Evolutionary conservation across 2,888 invertebrate species (phyloP), one percentile per base, ranked within the genome.

Genomic region (Nezara viridula): DNA sequence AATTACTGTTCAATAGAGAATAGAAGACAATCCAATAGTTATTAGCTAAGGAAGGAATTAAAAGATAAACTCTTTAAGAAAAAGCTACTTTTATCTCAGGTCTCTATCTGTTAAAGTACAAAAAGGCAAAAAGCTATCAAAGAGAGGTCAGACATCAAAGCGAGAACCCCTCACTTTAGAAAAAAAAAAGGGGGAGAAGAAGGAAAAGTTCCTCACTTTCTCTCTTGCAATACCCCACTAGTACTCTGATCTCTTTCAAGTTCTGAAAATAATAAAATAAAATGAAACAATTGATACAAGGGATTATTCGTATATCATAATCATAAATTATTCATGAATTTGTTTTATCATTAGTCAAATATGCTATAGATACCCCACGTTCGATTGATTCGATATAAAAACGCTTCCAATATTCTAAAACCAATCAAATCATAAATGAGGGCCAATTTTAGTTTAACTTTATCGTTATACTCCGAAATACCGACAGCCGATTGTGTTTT

Each of bases 121-220:
- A 81, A 81, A 81, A 66, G 32, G 66, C 66, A 66, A 66, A 66
- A 73, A 37, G 66, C 32, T 32, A 19, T 73, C 66, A 73, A 73
- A 73, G 66, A 21, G 66, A 73, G 66, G 66, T 73, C 66, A 73
- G 66, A 73, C 66, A 73, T 73, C 66, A 73, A 73, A 73, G 66
- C 66, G 19, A 19, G 66, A 73, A 37, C 66, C 37, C 66, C 37
- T 73, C 66, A 73, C 32, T 37, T 73, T 37, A 37, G 60, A 27
- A 27, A 27, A 60, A 60, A 60, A 73, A 19, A 6, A 4, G 12
- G 3, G 12, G 3, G 32, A 60, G 32, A 60, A 60, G 16, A 60
- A 3, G n/a, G n/a, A n/a, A n/a, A n/a, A n/a, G n/a, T 37, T 21
- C 37, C 32, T 73, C 37, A 73, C 66, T 73, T 37, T 37, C 66